Evolutionary conservation across 37 sponge, comb jelly and placozoan species (phyloP).

Genomic region (Trichoplax adhaerens): DNA sequence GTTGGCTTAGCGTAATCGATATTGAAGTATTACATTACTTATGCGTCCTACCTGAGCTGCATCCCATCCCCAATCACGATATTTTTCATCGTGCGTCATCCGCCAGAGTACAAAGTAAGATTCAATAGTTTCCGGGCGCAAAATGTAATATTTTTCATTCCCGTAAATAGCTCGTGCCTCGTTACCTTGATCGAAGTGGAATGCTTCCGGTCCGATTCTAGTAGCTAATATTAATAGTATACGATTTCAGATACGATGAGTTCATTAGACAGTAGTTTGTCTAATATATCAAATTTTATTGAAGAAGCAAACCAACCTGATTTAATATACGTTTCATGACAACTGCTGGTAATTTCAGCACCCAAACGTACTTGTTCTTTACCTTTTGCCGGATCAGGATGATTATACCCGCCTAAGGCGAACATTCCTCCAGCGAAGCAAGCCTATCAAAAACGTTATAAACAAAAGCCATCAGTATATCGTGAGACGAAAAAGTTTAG

Average conservation of each 20-base stretch:
- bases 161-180: constrained; percentile 6
- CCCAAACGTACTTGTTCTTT: constrained; percentile 44
- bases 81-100: constrained; percentile 62
- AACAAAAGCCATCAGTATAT: no score
- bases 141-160: constrained; percentile 58
- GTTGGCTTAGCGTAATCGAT: not conserved
- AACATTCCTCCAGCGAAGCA: constrained; percentile 80
- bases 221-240: constrained; percentile 22
- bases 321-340: constrained; percentile 48
- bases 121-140: constrained; percentile 76
- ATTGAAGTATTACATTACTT: no score
- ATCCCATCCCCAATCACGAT: constrained; percentile 88
- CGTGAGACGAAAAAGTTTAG: no score
- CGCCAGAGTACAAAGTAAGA: constrained; percentile 76
- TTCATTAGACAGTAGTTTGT: not conserved
- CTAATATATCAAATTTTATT: not conserved
- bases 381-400: constrained; percentile 24
- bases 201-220: constrained; percentile 72
- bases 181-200: constrained; percentile 25
- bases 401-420: constrained; percentile 35
- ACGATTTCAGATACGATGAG: not conserved
- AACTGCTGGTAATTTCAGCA: constrained; percentile 36
- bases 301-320: constrained; percentile 24
- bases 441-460: constrained; percentile 13
- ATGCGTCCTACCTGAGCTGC: constrained; percentile 32